phyloP scores from a whole-genome alignment of 2,888 invertebrate genomes.

The Torymus texanus region DNA sequence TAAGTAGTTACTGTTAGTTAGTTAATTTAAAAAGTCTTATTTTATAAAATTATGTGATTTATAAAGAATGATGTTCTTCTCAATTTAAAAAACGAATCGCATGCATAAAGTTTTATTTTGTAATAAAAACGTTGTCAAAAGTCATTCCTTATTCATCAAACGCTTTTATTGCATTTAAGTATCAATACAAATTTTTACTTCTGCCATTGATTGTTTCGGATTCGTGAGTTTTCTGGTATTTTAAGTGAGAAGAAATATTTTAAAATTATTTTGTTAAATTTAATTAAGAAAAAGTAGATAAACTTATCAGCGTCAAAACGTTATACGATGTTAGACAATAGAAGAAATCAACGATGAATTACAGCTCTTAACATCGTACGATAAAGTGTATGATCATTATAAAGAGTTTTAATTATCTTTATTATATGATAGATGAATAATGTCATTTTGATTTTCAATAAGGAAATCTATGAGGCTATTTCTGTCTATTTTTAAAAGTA shows the following conservation, averaged over 20 bases:
- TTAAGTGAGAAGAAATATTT: slow-evolving; percentile 22
- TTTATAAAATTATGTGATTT: slow-evolving; percentile 42
- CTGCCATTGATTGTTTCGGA: slow-evolving; percentile 7
- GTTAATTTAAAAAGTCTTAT: slow-evolving; percentile 29
- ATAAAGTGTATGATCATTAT: not conserved
- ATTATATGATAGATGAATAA: not conserved
- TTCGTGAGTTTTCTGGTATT: slow-evolving; percentile 20
- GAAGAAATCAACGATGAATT: slow-evolving; percentile 24
- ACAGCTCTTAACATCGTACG: slow-evolving; percentile 7
- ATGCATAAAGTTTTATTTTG: slow-evolving; percentile 38
- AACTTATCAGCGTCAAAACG: slow-evolving; percentile 18
- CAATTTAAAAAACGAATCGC: slow-evolving; percentile 13
- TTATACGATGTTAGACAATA: slow-evolving; percentile 7
- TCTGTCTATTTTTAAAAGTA: not conserved
- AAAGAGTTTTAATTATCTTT: not conserved
- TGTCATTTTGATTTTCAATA: not conserved
- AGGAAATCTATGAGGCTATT: slow-evolving; percentile 11
- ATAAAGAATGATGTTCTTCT: slow-evolving; percentile 32
- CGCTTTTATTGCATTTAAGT: slow-evolving; percentile 48
- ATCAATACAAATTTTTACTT: slow-evolving; percentile 6
- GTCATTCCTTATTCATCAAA: slow-evolving; percentile 43
- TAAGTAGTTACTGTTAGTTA: slow-evolving; percentile 38
- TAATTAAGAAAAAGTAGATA: slow-evolving; percentile 4
- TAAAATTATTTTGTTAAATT: slow-evolving; percentile 30
- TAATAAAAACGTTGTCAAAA: slow-evolving; percentile 41